Evolutionary conservation across 2,888 invertebrate genomes (phyloP).

Genomic region (Orchestes rusci): DNA sequence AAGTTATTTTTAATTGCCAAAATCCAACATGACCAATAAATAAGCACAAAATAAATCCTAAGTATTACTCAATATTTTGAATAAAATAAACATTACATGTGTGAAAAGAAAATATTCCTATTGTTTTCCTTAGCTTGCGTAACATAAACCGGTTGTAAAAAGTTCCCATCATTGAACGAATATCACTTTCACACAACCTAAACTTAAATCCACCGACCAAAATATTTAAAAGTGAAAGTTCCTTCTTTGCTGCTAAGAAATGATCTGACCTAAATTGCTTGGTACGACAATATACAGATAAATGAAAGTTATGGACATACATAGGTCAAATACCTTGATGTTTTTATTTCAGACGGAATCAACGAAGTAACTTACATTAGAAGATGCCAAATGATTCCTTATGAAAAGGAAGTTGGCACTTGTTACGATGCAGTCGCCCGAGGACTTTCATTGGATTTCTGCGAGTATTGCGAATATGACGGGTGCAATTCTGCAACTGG

Average conservation of each 20-base stretch:
- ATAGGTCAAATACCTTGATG: conserved; percentile 3
- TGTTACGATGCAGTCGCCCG: conserved; percentile 48
- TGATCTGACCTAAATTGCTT: too few species aligned
- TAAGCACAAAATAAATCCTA: too few species aligned
- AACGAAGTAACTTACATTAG: conserved; percentile 39
- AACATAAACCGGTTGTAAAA: too few species aligned
- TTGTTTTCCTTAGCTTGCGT: too few species aligned
- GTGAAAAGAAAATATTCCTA: too few species aligned
- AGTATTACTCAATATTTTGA: too few species aligned
- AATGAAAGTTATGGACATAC: conserved; percentile 3
- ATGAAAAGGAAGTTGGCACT: conserved; percentile 47
- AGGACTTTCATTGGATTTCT: conserved; percentile 52
- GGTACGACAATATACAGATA: too few species aligned
- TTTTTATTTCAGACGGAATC: conserved; percentile 21
- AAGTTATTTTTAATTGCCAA: conserved; percentile 42
- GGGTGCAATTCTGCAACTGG: conserved; percentile 57
- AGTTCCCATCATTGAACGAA: too few species aligned
- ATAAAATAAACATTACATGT: too few species aligned
- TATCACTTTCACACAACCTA: neutral
- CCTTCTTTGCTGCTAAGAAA: too few species aligned
- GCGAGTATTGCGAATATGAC: conserved; percentile 61
- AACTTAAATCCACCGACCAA: neutral
- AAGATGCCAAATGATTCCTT: conserved; percentile 54
- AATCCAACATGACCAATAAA: too few species aligned
- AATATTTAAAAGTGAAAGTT: too few species aligned